Evolutionary conservation across 2,797 vertebrate genomes (phyloP).

Genomic region (Scyliorhinus canicula): DNA sequence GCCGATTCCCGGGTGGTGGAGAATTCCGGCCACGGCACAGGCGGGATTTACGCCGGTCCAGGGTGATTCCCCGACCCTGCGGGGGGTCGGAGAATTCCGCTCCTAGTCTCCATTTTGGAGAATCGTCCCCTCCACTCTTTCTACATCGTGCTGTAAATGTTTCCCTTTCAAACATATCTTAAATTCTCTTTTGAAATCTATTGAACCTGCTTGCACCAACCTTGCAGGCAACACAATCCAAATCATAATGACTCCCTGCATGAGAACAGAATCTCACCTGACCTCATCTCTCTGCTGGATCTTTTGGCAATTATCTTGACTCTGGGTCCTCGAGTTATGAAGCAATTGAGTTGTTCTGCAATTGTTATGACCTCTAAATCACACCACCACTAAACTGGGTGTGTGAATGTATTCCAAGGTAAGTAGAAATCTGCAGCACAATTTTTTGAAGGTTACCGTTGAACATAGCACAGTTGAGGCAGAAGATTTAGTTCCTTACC

Average conservation of each 20-base stretch:
- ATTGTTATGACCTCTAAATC: not conserved
- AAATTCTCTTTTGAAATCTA: not conserved
- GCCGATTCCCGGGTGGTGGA: too few relatives aligned
- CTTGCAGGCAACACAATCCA: not conserved
- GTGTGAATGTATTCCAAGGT: not conserved
- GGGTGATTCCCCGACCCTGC: too few relatives aligned
- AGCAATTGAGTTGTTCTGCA: too few relatives aligned
- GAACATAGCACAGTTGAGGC: not conserved
- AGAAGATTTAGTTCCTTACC: slow-evolving; percentile 53
- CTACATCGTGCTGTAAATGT: not conserved
- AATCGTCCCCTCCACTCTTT: too few relatives aligned
- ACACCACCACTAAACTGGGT: not conserved
- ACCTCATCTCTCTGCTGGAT: not conserved
- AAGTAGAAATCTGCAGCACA: not conserved
- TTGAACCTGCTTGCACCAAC: not conserved
- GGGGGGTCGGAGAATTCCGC: too few relatives aligned
- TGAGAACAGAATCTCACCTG: not conserved
- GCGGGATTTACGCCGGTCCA: too few relatives aligned
- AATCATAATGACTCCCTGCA: not conserved
- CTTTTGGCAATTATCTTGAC: not conserved
- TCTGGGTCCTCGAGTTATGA: not conserved
- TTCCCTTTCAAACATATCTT: not conserved
- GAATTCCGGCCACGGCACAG: too few relatives aligned
- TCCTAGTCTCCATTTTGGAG: too few relatives aligned
- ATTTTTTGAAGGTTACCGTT: not conserved